Percentiles rank a stretch among this genome's conserved stretches.
These are phyloP conservation scores for Oplegnathus fasciatus DNA, from an alignment of 2,113 vertebrate species.

Conservation along the genomic window DNA sequence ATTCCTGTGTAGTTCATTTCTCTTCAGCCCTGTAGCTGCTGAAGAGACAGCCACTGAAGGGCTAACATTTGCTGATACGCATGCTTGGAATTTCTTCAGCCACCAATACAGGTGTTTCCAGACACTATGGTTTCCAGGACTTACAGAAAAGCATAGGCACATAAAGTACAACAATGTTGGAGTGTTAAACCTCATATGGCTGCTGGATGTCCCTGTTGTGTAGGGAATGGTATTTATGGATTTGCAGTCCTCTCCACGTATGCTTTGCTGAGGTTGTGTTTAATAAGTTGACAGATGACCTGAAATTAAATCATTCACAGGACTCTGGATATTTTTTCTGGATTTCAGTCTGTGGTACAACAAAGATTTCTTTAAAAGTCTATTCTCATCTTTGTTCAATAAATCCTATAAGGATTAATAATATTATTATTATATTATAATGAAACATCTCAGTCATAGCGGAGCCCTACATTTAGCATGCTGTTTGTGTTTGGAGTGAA, in stretches of 20 bases:
- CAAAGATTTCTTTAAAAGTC: not conserved
- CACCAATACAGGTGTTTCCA: not conserved
- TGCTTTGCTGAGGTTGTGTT: constrained; percentile 14
- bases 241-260: not conserved
- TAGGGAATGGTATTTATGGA: not conserved
- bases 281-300: not conserved
- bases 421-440: no score
- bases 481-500: constrained; percentile 50
- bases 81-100: constrained; percentile 34
- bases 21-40: constrained; percentile 9
- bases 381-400: not conserved
- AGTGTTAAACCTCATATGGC: not conserved
- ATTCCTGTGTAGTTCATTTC: constrained; percentile 47
- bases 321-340: not conserved
- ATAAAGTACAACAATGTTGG: not conserved
- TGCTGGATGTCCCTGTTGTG: constrained; percentile 9
- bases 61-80: constrained; percentile 36
- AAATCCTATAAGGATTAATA: not conserved
- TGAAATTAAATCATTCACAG: not conserved
- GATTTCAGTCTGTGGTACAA: not conserved
- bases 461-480: constrained; percentile 9
- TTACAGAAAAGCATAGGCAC: constrained; percentile 2
- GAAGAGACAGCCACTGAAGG: constrained; percentile 13
- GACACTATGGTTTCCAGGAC: not conserved
- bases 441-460: not conserved